Evolutionary conservation across 2,888 invertebrate species (phyloP), one percentile per base, ranked within the genome.

Genomic region (Campaea margaritaria): DNA sequence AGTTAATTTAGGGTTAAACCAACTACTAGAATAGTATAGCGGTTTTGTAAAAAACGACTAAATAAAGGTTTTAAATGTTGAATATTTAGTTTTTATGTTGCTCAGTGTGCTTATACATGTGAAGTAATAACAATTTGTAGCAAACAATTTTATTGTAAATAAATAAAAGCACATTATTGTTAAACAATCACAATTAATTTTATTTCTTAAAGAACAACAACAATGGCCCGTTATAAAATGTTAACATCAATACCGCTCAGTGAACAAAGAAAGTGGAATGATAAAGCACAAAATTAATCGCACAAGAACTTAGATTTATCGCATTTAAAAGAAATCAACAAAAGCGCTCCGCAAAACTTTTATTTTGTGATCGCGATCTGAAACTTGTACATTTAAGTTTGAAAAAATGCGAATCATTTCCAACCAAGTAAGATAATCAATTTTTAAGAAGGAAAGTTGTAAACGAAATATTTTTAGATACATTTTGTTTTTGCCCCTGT

Each of bases 361-460:
- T 84, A 85, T 88, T 88, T 87, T 83, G 82, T 81, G 85, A 87
- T 86, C 83, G 80, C 81, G 80, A 78, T 79, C 72, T 72, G 73
- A 86, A 90, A 91, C 89, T 90, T 90, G 83, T 89, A 86, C 88
- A 90, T 90, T 89, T 86, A 84, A 82, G 84, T 84, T 83, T 78
- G 80, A 78, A 86, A 88, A 86, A 87, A 86, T 81, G 83, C 80
- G 86, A 86, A 85, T 89, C 87, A 86, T 82, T 86, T 82, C 51
- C 69, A 78, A 82, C 82, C 71, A 79, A 82, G 81, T 81, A 78
- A 79, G 79, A 78, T 82, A 87, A 87, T 89, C 88, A 88, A 89
- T 90, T 89, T 87, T 84, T 85, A 81, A 86, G 73, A 81, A 81
- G 75, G 75, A 84, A 87, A 86, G 81, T 85, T 82, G 77, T 71